Conservation (phyloP, 2,797 vertebrate species). For the Chelon auratus region DNA sequence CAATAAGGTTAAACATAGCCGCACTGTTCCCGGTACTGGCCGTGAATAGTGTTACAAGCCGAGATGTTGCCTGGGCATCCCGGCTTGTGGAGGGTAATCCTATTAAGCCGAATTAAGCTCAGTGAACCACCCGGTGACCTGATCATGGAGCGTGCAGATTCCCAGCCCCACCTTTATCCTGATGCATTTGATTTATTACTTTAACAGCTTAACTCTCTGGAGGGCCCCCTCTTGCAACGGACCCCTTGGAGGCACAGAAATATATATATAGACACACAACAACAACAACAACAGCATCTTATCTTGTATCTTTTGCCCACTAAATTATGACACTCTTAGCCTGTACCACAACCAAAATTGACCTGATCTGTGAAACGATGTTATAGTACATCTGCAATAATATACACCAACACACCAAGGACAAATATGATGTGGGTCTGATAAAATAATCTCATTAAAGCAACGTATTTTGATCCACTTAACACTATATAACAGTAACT, state of each 20-base stretch:
- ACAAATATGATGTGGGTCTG: background rate
- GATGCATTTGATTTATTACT: conserved; percentile 53
- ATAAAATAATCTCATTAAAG: background rate
- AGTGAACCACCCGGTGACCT: conserved; percentile 64
- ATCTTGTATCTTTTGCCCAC: conserved; percentile 2
- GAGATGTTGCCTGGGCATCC: conserved; percentile 59
- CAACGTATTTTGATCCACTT: background rate
- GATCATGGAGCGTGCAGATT: conserved; percentile 38
- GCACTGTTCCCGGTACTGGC: conserved; percentile 15
- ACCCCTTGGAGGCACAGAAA: conserved; percentile 2
- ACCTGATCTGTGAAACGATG: conserved; percentile 5
- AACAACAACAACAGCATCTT: conserved; percentile 21
- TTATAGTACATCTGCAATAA: conserved; percentile 1
- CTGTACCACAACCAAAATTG: conserved; percentile 28
- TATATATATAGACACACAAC: background rate
- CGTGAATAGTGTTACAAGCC: conserved; percentile 40
- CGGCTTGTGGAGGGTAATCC: conserved; percentile 78
- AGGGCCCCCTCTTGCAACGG: background rate
- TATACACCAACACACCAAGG: background rate
- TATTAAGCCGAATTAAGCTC: conserved; percentile 76
- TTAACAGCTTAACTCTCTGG: conserved; percentile 13
- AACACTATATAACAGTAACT: too few species aligned
- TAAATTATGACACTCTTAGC: conserved; percentile 2
- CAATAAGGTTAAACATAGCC: conserved; percentile 23
- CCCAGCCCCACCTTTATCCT: conserved; percentile 13